A percentile compares a stretch with the other conserved stretches of the same genome.
These are phyloP conservation scores for Cydia fagiglandana DNA, from an alignment of 1,140 invertebrate genomes.

Conservation along the genomic window DNA sequence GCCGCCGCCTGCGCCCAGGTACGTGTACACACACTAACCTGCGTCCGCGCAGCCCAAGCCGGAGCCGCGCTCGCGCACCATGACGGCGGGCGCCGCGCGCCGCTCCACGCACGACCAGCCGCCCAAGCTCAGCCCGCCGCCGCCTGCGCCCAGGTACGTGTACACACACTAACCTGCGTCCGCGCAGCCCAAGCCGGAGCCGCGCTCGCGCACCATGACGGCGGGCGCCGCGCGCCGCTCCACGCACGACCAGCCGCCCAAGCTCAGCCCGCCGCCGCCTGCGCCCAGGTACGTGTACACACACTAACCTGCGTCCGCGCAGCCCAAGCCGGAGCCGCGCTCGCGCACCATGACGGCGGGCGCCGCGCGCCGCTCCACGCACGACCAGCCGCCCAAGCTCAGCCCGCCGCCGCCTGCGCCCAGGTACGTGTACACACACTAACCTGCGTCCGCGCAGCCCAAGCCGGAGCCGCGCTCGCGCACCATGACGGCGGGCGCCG, in stretches of 20 bases:
- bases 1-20: conserved; percentile 43
- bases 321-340: conserved; percentile 86
- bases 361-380: conserved; percentile 43
- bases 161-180: too few relatives aligned
- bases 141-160: too few relatives aligned
- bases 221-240: conserved; percentile 46
- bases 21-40: too few relatives aligned
- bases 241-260: conserved; percentile 46
- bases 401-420: conserved; percentile 41
- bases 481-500: conserved; percentile 49
- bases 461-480: conserved; percentile 86
- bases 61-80: conserved; percentile 83
- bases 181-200: conserved; percentile 86
- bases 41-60: conserved; percentile 87
- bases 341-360: conserved; percentile 74
- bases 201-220: conserved; percentile 80
- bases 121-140: conserved; percentile 42
- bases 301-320: conserved; percentile 86
- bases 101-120: conserved; percentile 45
- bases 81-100: conserved; percentile 49
- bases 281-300: too few relatives aligned
- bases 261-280: conserved; percentile 41
- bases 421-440: too few relatives aligned
- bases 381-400: conserved; percentile 45
- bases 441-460: conserved; percentile 85